Percentiles rank a stretch among this genome's conserved stretches.
These are phyloP conservation scores for Drosophila pallidifrons DNA, from an alignment of 1,140 invertebrate genomes.

Conservation along the genomic window DNA sequence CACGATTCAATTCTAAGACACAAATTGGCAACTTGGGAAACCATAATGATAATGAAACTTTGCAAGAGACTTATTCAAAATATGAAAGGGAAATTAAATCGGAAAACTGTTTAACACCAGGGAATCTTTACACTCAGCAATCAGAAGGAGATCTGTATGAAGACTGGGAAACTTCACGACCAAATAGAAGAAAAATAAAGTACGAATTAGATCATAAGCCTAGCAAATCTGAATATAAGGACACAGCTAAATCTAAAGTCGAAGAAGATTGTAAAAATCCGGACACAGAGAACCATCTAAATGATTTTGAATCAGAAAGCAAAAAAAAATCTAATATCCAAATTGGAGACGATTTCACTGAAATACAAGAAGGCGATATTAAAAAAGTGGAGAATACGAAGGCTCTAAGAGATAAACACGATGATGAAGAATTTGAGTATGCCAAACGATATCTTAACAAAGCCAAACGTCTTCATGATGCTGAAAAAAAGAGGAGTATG, in stretches of 20 bases:
- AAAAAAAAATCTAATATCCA: too few species aligned
- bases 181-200: not conserved
- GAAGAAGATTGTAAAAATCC: too few species aligned
- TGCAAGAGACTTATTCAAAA: not conserved
- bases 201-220: not conserved
- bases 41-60: not conserved
- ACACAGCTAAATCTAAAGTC: not conserved
- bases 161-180: not conserved
- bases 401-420: not conserved
- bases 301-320: too few species aligned
- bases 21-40: not conserved
- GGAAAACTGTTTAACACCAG: slow-evolving; percentile 9
- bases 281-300: too few species aligned
- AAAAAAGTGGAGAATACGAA: not conserved
- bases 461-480: slow-evolving; percentile 6
- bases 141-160: not conserved
- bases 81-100: slow-evolving; percentile 10
- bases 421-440: not conserved
- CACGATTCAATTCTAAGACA: not conserved
- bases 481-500: not conserved
- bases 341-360: too few species aligned
- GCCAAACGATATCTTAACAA: slow-evolving; percentile 5
- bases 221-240: too few species aligned
- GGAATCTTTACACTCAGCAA: not conserved
- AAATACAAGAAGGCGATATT: not conserved